Evolutionary conservation across 1,140 invertebrate genomes (phyloP).

Genomic region (Panonychus citri): DNA sequence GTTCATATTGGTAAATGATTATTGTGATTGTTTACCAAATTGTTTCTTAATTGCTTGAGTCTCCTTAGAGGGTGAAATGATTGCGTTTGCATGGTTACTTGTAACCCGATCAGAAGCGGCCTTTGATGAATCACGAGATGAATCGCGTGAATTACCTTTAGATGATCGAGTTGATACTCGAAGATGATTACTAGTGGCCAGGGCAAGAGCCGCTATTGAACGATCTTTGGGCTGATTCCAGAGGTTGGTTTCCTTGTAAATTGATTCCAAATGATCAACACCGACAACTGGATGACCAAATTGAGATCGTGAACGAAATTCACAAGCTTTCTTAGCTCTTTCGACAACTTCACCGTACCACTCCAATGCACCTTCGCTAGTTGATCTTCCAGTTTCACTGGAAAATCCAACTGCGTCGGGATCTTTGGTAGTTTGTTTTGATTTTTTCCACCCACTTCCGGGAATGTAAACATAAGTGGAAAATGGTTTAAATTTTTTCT

Average conservation of each 20-base stretch:
- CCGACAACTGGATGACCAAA: conserved; percentile 4
- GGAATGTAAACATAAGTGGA: conserved; percentile 51
- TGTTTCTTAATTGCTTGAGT: no score
- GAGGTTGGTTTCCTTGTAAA: neutral
- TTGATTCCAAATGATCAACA: conserved; percentile 2
- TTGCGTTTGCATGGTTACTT: neutral
- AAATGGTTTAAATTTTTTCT: conserved; percentile 54
- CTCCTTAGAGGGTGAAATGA: neutral
- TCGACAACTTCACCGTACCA: conserved; percentile 11
- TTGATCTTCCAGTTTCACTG: neutral
- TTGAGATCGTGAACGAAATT: conserved; percentile 8
- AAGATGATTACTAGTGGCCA: conserved; percentile 2
- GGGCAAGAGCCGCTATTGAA: conserved; percentile 2
- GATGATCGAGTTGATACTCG: no score
- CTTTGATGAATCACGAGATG: no score
- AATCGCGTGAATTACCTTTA: no score
- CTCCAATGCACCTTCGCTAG: neutral
- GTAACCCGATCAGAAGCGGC: no score
- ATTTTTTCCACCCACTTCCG: conserved; percentile 25
- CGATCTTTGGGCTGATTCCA: neutral
- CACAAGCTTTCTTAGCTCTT: conserved; percentile 3
- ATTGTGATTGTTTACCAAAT: no score
- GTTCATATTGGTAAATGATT: no score
- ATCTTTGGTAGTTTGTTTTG: neutral
- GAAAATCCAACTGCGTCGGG: neutral